Evolutionary conservation across 1,140 invertebrate genomes (phyloP), one percentile per base, ranked within the genome.

Genomic region (Centruroides sculpturatus): DNA sequence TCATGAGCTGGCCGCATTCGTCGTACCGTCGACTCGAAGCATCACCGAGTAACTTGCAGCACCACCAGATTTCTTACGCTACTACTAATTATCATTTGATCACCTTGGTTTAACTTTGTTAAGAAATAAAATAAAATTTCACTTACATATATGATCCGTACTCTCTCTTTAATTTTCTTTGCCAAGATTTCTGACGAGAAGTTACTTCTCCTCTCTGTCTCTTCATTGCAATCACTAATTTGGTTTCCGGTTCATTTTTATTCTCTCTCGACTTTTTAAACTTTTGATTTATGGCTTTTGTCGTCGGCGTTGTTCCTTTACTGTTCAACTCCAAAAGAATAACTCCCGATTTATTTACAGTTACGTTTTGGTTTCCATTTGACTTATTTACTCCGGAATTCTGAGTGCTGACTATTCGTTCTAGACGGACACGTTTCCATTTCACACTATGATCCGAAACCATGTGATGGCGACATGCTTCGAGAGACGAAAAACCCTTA

Each of bases 111-210:
- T 23, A 23, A 23, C 23, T 23, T 23, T 23, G 23, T 55, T 35
- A 5, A 23, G 34, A 23, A 55, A 11, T 55, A 35, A 55, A 13
- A 55, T 4, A 55, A 36, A 34, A 55, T n/a, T n/a, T n/a, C n/a
- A 10, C 59, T 58, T 52, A 64, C 57, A 66, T 63, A 53, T 66
- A 66, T 5, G 64, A 60, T 9, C 64, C 61, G 10, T 63, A 13
- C 59, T 66, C 64, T 61, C 61, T 54, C 8, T 55, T 59, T 13
- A 66, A 46, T 48, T 66, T 66, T 53, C 52, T 66, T 59, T 63
- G 48, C 64, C 64, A 66, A 8, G 61, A 61, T 34, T 54, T 63
- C 47, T 60, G 56, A 36, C 55, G 55, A 12, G 56, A 50, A 35
- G 61, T 60, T 8, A 63, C 47, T 35, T 41, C 41, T 6, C 13